phyloP scores from a whole-genome alignment of 2,113 vertebrate species.

The Rhinolophus sinicus region DNA sequence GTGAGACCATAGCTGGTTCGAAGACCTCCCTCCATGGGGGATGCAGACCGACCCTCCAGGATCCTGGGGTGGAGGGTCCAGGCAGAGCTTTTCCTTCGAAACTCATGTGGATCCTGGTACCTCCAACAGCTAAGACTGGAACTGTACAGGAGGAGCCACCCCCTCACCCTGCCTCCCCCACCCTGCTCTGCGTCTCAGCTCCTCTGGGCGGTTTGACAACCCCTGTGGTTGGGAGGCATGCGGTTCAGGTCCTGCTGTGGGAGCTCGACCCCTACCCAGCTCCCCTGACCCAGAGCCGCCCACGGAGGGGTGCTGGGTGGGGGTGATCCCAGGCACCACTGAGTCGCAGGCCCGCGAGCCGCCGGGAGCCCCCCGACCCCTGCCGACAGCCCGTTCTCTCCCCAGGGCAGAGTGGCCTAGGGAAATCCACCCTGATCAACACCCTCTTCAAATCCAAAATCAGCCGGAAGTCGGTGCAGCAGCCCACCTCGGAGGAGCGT shows the following conservation, averaged over 20 bases:
- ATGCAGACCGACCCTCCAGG: not conserved
- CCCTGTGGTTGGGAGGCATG: not conserved
- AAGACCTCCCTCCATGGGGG: not conserved
- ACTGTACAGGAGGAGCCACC: too few relatives aligned
- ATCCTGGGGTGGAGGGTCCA: not conserved
- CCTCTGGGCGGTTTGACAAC: not conserved
- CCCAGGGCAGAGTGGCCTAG: conserved; percentile 96
- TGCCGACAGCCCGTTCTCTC: not conserved
- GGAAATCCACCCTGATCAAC: conserved; percentile 99
- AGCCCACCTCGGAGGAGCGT: conserved; percentile 91
- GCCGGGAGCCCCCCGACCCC: not conserved
- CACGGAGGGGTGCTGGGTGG: not conserved
- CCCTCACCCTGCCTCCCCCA: too few relatives aligned
- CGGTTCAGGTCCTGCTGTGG: not conserved
- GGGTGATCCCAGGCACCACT: fast-evolving
- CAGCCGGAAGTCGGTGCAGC: conserved; percentile 95
- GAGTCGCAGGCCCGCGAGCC: fast-evolving
- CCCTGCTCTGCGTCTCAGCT: not conserved
- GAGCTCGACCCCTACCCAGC: not conserved
- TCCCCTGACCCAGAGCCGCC: not conserved
- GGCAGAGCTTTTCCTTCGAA: not conserved
- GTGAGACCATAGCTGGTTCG: not conserved
- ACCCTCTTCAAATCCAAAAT: conserved; percentile 99
- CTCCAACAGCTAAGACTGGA: not conserved
- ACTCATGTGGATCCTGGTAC: not conserved